Evolutionary conservation across 2,888 invertebrate species (phyloP).

Genomic region (Caenorhabditis japonica): DNA sequence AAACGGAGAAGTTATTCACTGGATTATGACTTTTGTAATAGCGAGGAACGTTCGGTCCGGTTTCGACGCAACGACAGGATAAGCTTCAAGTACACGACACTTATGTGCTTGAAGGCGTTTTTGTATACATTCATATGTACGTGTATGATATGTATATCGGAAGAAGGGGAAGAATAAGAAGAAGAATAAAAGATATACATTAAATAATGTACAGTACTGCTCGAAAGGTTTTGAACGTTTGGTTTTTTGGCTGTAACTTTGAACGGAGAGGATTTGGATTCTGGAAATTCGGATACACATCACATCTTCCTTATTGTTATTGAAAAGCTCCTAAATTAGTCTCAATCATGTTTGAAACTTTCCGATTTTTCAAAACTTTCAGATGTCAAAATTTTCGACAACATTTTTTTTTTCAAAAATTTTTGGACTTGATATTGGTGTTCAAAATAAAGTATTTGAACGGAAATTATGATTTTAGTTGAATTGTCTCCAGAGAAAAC

Average conservation of each 20-base stretch:
- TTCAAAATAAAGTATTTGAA: too few relatives aligned
- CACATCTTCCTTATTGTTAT: not conserved
- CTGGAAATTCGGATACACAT: not conserved
- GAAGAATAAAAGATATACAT: too few relatives aligned
- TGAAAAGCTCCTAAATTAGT: constrained; percentile 4
- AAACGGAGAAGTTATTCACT: constrained; percentile 27
- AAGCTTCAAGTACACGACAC: constrained; percentile 44
- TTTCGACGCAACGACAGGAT: constrained; percentile 18
- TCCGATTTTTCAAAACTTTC: constrained; percentile 1
- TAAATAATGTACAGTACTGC: too few relatives aligned
- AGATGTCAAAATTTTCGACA: not conserved
- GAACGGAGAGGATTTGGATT: too few relatives aligned
- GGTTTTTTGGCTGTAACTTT: constrained; percentile 5
- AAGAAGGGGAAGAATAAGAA: not conserved
- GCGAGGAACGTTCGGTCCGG: constrained; percentile 24
- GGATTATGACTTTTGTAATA: constrained; percentile 46
- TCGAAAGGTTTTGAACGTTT: too few relatives aligned
- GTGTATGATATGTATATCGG: too few relatives aligned
- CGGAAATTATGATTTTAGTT: too few relatives aligned
- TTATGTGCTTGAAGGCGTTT: constrained; percentile 45
- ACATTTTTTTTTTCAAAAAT: not conserved
- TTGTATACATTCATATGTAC: too few relatives aligned
- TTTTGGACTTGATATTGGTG: too few relatives aligned
- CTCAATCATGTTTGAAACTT: not conserved
- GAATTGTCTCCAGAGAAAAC: too few relatives aligned